Percentiles rank a stretch among this genome's conserved stretches.
phyloP scores from a whole-genome alignment of 2,113 vertebrate species.

The Mobula hypostoma region DNA sequence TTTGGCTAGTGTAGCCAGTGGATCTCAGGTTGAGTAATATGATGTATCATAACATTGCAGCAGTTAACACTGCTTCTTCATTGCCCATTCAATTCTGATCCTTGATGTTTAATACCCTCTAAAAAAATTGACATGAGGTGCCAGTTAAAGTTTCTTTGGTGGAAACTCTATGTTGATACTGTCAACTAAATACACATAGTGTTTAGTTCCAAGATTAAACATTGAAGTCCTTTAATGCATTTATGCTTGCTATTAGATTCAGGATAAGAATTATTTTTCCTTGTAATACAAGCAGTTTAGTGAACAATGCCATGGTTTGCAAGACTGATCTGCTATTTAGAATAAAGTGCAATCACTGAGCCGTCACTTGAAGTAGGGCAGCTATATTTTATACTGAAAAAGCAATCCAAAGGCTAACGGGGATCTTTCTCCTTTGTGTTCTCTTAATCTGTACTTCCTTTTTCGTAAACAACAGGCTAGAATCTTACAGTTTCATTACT shows the following conservation, averaged over 20 bases:
- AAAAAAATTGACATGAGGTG: too few relatives aligned
- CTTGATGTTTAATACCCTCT: too few relatives aligned
- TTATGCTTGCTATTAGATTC: neutral
- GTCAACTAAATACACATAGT: neutral
- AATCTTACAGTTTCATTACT: neutral
- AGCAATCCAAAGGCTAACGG: neutral
- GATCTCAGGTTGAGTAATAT: too few relatives aligned
- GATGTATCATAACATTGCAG: too few relatives aligned
- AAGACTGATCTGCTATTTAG: neutral
- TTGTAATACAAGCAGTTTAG: neutral
- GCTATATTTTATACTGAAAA: neutral
- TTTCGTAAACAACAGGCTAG: neutral
- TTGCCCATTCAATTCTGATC: too few relatives aligned
- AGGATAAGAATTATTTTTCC: neutral
- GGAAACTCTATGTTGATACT: neutral
- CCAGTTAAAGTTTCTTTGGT: neutral
- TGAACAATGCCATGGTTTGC: neutral
- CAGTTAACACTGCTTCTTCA: too few relatives aligned
- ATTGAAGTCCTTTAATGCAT: neutral
- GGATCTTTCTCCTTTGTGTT: neutral
- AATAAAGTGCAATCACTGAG: neutral
- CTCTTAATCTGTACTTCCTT: neutral
- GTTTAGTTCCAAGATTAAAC: neutral
- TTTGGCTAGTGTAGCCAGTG: too few relatives aligned
- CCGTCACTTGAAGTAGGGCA: neutral